Percentiles rank a stretch among this genome's conserved stretches.
phyloP scores from a whole-genome alignment of 2,113 vertebrate genomes.

The Axis porcinus region DNA sequence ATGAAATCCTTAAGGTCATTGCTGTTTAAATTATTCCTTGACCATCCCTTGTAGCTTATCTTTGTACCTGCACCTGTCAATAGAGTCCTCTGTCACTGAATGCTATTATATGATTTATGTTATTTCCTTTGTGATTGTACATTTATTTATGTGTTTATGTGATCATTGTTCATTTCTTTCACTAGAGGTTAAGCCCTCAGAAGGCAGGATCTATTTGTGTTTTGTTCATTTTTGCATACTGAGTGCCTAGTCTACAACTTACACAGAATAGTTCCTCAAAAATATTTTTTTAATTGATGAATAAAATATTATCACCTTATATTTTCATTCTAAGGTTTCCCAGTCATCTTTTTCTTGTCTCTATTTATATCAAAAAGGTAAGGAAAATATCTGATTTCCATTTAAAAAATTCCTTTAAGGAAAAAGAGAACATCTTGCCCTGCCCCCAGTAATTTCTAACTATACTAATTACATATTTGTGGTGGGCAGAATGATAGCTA shows the following conservation, averaged over 20 bases:
- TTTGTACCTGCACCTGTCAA: background rate
- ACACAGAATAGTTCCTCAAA: background rate
- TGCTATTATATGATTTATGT: background rate
- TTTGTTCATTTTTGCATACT: background rate
- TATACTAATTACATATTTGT: background rate
- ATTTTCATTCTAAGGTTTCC: background rate
- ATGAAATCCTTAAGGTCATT: background rate
- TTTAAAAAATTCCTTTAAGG: background rate
- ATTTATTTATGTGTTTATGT: background rate
- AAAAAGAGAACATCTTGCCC: background rate
- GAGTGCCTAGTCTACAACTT: background rate
- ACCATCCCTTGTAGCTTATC: background rate
- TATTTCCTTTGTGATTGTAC: background rate
- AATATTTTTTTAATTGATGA: background rate
- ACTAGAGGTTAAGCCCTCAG: background rate
- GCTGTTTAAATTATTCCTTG: background rate
- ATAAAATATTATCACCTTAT: background rate
- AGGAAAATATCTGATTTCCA: background rate
- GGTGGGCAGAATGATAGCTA: background rate
- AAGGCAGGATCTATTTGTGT: background rate
- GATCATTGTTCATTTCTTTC: background rate
- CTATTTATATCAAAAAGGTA: background rate
- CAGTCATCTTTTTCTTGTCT: background rate
- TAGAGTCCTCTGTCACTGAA: background rate
- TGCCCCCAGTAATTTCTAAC: background rate